Conservation (phyloP, 2,113 vertebrate species). For the Bubalus kerabau region DNA sequence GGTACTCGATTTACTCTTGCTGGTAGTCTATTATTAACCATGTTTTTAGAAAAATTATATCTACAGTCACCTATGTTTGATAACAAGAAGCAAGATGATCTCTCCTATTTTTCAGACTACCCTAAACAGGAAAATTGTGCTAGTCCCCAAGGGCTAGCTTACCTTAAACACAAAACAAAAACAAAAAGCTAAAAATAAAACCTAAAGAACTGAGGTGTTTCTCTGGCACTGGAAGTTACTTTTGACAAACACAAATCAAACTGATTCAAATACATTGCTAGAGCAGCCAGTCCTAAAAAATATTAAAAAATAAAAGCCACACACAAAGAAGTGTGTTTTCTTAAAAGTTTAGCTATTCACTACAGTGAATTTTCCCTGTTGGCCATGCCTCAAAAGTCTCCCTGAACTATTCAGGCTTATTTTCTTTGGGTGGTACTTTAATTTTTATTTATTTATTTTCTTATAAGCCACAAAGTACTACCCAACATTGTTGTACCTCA, state of each 20-base stretch:
- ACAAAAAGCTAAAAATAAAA: neutral
- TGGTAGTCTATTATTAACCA: neutral
- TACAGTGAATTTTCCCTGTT: neutral
- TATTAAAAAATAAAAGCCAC: neutral
- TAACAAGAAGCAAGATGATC: constrained; percentile 14
- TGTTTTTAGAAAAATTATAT: constrained; percentile 17
- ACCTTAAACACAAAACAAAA: constrained; percentile 18
- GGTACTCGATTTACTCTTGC: neutral
- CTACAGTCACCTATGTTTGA: constrained; percentile 2
- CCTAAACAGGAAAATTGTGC: constrained; percentile 10
- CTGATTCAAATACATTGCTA: neutral
- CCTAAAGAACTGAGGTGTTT: neutral
- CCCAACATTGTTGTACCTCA: neutral
- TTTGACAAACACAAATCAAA: constrained; percentile 33
- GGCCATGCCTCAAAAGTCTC: constrained; percentile 26
- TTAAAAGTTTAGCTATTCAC: constrained; percentile 35
- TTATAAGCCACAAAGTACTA: constrained; percentile 16
- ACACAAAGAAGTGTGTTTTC: constrained; percentile 2
- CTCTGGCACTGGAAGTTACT: neutral
- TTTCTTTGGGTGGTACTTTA: constrained; percentile 40
- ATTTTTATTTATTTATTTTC: constrained; percentile 48
- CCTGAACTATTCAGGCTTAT: constrained; percentile 21
- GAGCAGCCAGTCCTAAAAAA: neutral
- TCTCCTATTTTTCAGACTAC: constrained; percentile 18
- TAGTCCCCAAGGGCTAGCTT: neutral